These are phyloP conservation scores for Lycaena phlaeas DNA, from an alignment of 2,888 invertebrate species.

Conservation along the genomic window DNA sequence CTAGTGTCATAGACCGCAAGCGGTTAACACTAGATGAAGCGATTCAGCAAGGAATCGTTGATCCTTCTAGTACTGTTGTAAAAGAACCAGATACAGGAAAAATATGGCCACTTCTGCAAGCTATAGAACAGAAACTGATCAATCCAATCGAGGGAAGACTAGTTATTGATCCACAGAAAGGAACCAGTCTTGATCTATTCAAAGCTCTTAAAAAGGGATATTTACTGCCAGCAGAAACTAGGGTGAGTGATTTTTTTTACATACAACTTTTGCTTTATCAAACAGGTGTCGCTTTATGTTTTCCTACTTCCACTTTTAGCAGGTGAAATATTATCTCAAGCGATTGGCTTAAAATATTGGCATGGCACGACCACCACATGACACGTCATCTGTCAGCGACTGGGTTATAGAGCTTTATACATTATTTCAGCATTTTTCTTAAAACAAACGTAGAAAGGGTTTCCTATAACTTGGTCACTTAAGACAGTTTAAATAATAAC, in stretches of 20 bases:
- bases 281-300: slow-evolving; percentile 66
- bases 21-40: slow-evolving; percentile 84
- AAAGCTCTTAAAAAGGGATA: slow-evolving; percentile 91
- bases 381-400: slow-evolving; percentile 41
- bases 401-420: slow-evolving; percentile 31
- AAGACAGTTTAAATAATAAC: neutral
- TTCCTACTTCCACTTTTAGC: slow-evolving; percentile 58
- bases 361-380: slow-evolving; percentile 61
- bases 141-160: slow-evolving; percentile 84
- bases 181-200: slow-evolving; percentile 80
- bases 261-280: slow-evolving; percentile 57
- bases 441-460: neutral
- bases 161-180: slow-evolving; percentile 69
- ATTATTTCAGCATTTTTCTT: slow-evolving; percentile 2
- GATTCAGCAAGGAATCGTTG: slow-evolving; percentile 83
- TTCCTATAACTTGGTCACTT: neutral
- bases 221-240: slow-evolving; percentile 91
- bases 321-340: slow-evolving; percentile 54
- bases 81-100: slow-evolving; percentile 85
- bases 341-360: slow-evolving; percentile 66
- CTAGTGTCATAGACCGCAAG: slow-evolving; percentile 80
- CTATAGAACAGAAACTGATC: slow-evolving; percentile 80
- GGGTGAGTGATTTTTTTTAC: slow-evolving; percentile 81
- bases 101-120: slow-evolving; percentile 82
- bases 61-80: slow-evolving; percentile 88